These are phyloP conservation scores for Gorsachius magnificus DNA, from an alignment of 2,797 vertebrate genomes.

Conservation along the genomic window DNA sequence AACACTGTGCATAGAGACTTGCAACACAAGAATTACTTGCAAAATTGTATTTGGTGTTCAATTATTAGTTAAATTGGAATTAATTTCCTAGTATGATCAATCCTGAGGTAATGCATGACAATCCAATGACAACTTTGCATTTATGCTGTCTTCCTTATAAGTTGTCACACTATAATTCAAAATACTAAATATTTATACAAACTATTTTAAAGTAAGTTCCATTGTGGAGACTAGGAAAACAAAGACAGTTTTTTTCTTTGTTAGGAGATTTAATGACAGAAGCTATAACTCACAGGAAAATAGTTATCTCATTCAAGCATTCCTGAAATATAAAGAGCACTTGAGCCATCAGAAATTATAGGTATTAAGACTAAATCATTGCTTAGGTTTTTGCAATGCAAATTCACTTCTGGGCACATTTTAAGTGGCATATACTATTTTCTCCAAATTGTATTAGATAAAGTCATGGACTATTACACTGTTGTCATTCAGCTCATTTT, in stretches of 20 bases:
- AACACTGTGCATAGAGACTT: neutral
- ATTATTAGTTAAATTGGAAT: neutral
- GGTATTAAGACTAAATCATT: neutral
- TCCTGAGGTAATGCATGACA: neutral
- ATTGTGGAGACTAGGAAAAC: neutral
- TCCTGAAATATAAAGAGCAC: neutral
- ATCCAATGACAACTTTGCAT: neutral
- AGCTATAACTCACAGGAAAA: neutral
- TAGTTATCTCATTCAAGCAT: neutral
- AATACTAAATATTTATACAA: neutral
- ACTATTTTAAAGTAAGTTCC: neutral
- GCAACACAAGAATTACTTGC: neutral
- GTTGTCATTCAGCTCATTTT: conserved; percentile 45
- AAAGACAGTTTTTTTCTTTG: neutral
- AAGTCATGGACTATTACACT: conserved; percentile 29
- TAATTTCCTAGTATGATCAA: neutral
- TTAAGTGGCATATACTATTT: neutral
- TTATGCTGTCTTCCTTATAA: neutral
- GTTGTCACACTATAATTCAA: neutral
- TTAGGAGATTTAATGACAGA: neutral
- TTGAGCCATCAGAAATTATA: neutral
- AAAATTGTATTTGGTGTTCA: neutral
- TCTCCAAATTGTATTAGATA: conserved; percentile 13
- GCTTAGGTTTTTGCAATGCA: neutral
- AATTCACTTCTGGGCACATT: neutral